Evolutionary conservation across 2,888 invertebrate species (phyloP).

Genomic region (Tupiocoris notatus): DNA sequence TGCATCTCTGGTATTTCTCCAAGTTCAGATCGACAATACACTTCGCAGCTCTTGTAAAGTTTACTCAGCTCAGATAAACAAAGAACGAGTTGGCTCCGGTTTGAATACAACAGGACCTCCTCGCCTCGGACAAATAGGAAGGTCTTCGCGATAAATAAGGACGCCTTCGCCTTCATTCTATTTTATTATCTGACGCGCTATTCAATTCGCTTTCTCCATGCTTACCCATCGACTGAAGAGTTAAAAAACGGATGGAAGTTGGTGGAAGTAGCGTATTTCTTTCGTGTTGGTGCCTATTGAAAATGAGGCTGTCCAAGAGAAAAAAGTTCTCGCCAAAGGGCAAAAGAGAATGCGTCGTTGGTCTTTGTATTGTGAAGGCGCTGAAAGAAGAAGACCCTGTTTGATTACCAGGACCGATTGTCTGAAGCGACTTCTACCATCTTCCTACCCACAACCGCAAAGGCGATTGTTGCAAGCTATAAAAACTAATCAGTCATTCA

Average conservation of each 20-base stretch:
- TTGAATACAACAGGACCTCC: not conserved
- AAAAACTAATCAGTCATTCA: constrained; percentile 1
- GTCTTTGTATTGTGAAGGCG: not conserved
- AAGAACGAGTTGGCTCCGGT: not conserved
- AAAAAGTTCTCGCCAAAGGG: constrained; percentile 25
- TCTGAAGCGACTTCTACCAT: not conserved
- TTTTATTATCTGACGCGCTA: not conserved
- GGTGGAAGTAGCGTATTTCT: not conserved
- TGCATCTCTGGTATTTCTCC: too few relatives aligned
- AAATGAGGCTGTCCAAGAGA: not conserved
- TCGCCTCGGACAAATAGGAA: not conserved
- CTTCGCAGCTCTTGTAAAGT: too few relatives aligned
- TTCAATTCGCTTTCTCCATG: not conserved
- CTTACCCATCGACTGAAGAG: not conserved
- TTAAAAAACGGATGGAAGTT: not conserved
- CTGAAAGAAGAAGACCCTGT: constrained; percentile 9
- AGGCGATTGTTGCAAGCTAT: not conserved
- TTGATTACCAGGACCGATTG: constrained; percentile 30
- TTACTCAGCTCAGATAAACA: too few relatives aligned
- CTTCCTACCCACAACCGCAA: too few relatives aligned
- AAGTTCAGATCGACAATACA: too few relatives aligned
- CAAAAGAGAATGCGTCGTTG: constrained; percentile 7
- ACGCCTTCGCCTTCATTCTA: not conserved
- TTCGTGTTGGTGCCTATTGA: not conserved
- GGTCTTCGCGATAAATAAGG: not conserved